Evolutionary conservation across 2,113 vertebrate species (phyloP).

Genomic region (Heterotis niloticus): DNA sequence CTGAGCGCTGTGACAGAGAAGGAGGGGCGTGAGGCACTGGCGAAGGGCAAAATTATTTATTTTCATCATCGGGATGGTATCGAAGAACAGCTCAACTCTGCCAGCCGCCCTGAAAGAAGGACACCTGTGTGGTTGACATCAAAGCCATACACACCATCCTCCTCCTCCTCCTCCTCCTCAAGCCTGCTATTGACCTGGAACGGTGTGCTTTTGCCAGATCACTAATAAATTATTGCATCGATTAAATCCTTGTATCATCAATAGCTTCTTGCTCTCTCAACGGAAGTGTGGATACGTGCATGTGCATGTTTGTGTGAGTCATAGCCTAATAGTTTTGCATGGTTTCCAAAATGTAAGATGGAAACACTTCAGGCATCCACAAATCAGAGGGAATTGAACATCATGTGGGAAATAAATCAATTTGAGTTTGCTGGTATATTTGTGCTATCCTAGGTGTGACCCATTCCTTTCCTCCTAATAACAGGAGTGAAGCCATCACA

Average conservation of each 20-base stretch:
- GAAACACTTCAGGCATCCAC: not conserved
- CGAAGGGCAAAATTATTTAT: no score
- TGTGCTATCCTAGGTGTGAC: conserved; percentile 8
- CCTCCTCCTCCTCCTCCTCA: no score
- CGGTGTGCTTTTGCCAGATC: no score
- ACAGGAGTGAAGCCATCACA: not conserved
- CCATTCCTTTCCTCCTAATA: not conserved
- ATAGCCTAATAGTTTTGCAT: no score
- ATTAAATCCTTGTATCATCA: no score
- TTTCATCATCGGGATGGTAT: no score
- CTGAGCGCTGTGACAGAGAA: conserved; percentile 15
- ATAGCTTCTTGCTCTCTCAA: not conserved
- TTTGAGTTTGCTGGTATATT: not conserved
- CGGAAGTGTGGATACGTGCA: not conserved
- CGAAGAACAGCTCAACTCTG: no score
- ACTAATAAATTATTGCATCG: no score
- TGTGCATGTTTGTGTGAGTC: not conserved
- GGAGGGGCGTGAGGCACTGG: not conserved
- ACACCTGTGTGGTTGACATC: no score
- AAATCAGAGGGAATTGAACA: not conserved
- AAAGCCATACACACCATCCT: no score
- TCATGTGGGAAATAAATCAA: not conserved
- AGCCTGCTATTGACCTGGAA: no score
- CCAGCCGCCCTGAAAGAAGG: no score
- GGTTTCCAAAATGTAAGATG: not conserved